phyloP scores from a whole-genome alignment of 2,113 vertebrate species.

The Xenotilapia leptura region DNA sequence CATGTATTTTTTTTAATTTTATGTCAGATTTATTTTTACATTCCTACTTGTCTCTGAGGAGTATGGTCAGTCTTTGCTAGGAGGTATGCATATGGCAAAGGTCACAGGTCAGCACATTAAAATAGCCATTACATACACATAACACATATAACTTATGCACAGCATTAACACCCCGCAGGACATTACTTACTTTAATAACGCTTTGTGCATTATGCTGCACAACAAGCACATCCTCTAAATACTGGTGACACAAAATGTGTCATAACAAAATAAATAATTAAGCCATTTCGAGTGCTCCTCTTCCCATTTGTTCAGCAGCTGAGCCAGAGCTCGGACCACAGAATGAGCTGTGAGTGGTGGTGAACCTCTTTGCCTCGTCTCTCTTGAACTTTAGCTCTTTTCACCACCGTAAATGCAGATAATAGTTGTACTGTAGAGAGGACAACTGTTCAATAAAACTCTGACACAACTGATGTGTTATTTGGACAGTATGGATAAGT shows the following conservation, averaged over 20 bases:
- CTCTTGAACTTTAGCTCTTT: constrained; percentile 15
- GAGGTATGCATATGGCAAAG: neutral
- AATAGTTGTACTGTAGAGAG: neutral
- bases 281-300: neutral
- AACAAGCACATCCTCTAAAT: neutral
- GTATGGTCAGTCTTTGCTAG: neutral
- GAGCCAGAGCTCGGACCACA: neutral
- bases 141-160: neutral
- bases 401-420: neutral
- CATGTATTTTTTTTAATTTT: neutral
- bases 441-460: neutral
- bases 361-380: neutral
- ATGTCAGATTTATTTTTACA: neutral
- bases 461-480: neutral
- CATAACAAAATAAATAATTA: neutral
- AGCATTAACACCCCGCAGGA: neutral
- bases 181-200: neutral
- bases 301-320: neutral
- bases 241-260: neutral
- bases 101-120: constrained; percentile 27
- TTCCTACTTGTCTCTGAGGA: neutral
- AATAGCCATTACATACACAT: neutral
- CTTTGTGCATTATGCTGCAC: neutral
- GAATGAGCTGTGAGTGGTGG: neutral
- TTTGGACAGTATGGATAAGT: neutral